Conservation (phyloP, 1,140 invertebrate species). For the Agrilus planipennis region DNA sequence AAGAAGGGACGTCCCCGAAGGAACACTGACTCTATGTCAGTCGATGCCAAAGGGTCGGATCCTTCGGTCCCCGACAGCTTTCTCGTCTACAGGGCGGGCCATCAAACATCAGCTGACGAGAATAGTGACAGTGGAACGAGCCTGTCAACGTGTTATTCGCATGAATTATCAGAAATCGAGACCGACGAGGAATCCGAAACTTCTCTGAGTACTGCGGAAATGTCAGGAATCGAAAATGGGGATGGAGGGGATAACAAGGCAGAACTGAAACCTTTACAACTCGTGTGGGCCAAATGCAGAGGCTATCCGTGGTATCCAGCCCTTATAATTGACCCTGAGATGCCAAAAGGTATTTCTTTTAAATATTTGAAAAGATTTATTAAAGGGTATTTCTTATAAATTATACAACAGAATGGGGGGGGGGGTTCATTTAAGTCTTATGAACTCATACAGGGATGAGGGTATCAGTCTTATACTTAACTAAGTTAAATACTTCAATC, state of each 20-base stretch:
- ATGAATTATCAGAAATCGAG: constrained; percentile 29
- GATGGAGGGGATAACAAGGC: constrained; percentile 18
- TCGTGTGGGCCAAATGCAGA: constrained; percentile 94
- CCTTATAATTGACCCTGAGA: constrained; percentile 87
- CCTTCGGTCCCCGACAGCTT: constrained; percentile 28
- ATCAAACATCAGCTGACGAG: constrained; percentile 29
- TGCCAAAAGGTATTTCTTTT: constrained; percentile 52
- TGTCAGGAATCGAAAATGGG: constrained; percentile 11
- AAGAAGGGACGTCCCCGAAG: constrained; percentile 19
- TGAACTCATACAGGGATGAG: too few species aligned
- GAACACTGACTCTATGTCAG: neutral
- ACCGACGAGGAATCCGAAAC: constrained; percentile 29
- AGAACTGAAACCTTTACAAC: constrained; percentile 65
- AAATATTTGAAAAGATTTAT: neutral
- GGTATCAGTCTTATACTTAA: too few species aligned
- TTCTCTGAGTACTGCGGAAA: constrained; percentile 10
- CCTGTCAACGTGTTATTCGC: constrained; percentile 32
- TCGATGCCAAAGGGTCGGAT: constrained; percentile 11
- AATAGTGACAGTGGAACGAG: constrained; percentile 29
- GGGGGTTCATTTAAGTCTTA: too few species aligned
- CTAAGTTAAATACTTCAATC: too few species aligned
- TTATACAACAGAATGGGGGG: too few species aligned
- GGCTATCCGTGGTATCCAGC: constrained; percentile 97
- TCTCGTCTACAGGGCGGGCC: constrained; percentile 23
- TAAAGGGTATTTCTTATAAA: too few species aligned